A percentile compares a stretch with the other conserved stretches of the same genome.
phyloP scores from a whole-genome alignment of 2,113 vertebrate species.

The Desmodus rotundus region DNA sequence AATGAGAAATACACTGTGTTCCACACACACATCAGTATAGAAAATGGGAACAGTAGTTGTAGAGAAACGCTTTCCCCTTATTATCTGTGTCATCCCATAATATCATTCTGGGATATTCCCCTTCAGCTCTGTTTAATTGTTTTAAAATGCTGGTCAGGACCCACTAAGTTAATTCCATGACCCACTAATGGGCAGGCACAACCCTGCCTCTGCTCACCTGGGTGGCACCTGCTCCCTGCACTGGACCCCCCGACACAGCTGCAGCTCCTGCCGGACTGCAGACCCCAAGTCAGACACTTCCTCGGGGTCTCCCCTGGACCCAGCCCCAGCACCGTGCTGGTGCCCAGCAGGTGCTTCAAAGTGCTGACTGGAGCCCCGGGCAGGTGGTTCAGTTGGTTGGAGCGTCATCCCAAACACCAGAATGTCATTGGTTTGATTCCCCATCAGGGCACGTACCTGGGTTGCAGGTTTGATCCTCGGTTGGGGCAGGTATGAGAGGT shows the following conservation, averaged over 20 bases:
- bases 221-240: background rate
- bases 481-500: no score
- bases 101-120: slow-evolving; percentile 18
- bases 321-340: background rate
- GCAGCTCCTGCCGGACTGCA: background rate
- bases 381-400: no score
- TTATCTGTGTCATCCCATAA: background rate
- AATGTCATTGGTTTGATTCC: no score
- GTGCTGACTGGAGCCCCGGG: background rate
- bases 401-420: no score
- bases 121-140: slow-evolving; percentile 46
- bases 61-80: background rate
- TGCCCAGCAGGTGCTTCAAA: background rate
- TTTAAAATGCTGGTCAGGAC: slow-evolving; percentile 1
- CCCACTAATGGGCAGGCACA: slow-evolving; percentile 35
- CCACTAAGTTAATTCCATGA: slow-evolving; percentile 65
- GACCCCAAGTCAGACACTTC: background rate
- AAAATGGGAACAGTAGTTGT: background rate
- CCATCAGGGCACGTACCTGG: no score
- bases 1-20: background rate
- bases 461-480: no score
- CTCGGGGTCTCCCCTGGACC: background rate
- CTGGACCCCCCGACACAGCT: background rate
- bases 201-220: background rate
- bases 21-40: background rate